Conservation (phyloP, 2,888 invertebrate genomes). For the Acanthococcus lagerstroemiae region DNA sequence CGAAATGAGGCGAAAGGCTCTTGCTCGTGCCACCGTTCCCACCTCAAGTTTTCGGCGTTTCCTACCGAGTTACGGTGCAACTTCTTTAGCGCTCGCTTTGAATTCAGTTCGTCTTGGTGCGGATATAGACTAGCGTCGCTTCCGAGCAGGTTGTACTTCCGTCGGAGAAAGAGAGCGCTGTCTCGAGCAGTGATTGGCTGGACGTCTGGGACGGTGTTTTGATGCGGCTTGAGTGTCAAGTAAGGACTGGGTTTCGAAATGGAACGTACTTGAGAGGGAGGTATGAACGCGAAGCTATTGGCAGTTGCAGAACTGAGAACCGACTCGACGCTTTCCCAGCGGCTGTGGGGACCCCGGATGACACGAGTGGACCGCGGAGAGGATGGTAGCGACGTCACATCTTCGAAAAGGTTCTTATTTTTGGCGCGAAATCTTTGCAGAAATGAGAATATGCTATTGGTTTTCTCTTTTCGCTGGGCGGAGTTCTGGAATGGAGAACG, state of each 20-base stretch:
- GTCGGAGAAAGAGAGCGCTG: neutral
- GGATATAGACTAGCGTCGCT: neutral
- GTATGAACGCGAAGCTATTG: conserved; percentile 29
- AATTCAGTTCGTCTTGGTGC: neutral
- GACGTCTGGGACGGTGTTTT: neutral
- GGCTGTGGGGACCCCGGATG: neutral
- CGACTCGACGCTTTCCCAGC: conserved; percentile 26
- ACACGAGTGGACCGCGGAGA: neutral
- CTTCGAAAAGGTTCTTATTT: neutral
- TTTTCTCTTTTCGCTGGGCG: neutral
- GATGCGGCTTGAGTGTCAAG: neutral
- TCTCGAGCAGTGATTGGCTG: neutral
- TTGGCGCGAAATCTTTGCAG: neutral
- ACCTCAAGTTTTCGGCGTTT: neutral
- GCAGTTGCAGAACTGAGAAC: conserved; percentile 27
- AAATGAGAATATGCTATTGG: conserved; percentile 2
- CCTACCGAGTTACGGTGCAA: conserved; percentile 10
- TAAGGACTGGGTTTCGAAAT: neutral
- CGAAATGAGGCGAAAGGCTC: neutral
- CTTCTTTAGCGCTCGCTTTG: neutral
- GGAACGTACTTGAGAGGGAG: neutral
- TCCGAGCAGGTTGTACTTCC: neutral
- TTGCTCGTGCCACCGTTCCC: neutral
- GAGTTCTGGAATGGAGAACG: no score
- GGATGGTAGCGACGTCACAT: neutral